Base-by-base conservation (phyloP, 2,113 vertebrate species). In the Piaya cayana region DNA sequence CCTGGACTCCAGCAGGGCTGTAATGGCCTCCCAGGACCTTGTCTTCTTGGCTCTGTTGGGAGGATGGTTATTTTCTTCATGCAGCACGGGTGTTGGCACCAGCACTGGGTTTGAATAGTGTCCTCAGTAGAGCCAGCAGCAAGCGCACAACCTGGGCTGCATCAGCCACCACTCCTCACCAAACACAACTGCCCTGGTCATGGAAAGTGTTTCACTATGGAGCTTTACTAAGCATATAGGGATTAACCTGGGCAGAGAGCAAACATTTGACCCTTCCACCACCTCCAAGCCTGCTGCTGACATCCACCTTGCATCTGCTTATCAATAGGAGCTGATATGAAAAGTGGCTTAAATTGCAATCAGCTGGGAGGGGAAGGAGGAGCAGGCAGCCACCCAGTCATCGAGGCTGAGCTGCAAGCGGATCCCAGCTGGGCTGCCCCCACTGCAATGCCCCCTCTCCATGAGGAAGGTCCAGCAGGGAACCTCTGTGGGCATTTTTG, bases 121-220 rank as follows among this genome's bases (percentile, higher is more conserved):
- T 30, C 37, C 55, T 78, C 62, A 53, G 37, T 42, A 69, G 36
- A 26, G 55, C 49, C 2, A 1, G 42, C 60, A 91, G 78, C 29
- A 36, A 8, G 13, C 2, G 0, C 2, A 1, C 64, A 23, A 6
- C 34, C 60, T 27, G 19, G 19, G 15, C 53, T 32, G 29, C 52
- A 13, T 19, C 6, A 2, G 29, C 43, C 22, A 5, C 25, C 34
- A 13, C 5, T 16, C 15, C 59, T 32, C 49, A 53, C n/a, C 0
- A 0, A 50, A 52, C 1, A 1, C 5, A 1, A 13, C 29, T 4
- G 0, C 30, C 49, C 34, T 5, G 0, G 10, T 20, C 4, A 0
- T 9, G 22, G 45, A 64, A 77, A 32, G 23, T 5, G 65, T 42
- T n/a, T 36, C 63, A 18, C 36, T 8, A 27, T n/a, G n/a, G n/a